phyloP scores from a whole-genome alignment of 2,888 invertebrate genomes.

The Drosophila incognita region DNA sequence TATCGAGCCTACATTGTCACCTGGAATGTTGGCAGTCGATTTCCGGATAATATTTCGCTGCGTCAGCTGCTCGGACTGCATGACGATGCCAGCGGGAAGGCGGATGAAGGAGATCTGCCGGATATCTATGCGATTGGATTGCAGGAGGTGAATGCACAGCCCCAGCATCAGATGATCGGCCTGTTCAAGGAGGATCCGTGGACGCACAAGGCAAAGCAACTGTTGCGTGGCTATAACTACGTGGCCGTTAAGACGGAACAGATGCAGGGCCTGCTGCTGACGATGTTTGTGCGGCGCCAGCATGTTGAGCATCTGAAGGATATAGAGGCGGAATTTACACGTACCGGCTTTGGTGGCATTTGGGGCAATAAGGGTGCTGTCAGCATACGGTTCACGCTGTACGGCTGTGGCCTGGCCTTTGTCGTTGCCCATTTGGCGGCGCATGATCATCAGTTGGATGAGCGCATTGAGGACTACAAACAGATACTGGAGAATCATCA shows the following conservation, averaged over 20 bases:
- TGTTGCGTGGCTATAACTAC: slow-evolving; percentile 89
- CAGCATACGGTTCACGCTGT: slow-evolving; percentile 93
- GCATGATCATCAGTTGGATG: slow-evolving; percentile 93
- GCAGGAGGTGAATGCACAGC: slow-evolving; percentile 95
- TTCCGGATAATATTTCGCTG: slow-evolving; percentile 90
- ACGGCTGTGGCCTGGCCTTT: slow-evolving; percentile 94
- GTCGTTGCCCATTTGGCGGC: slow-evolving; percentile 96
- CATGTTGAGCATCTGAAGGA: slow-evolving; percentile 93
- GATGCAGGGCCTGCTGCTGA: slow-evolving; percentile 93
- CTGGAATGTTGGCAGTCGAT: slow-evolving; percentile 95
- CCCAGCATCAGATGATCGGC: slow-evolving; percentile 93
- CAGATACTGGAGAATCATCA: slow-evolving; percentile 93
- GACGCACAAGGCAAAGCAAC: slow-evolving; percentile 90
- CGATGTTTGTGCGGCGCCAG: slow-evolving; percentile 91
- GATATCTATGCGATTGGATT: slow-evolving; percentile 94
- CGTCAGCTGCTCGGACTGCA: slow-evolving; percentile 89
- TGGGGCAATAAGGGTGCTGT: slow-evolving; percentile 99
- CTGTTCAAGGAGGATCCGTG: slow-evolving; percentile 94
- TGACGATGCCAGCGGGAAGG: slow-evolving; percentile 86
- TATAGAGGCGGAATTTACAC: slow-evolving; percentile 94
- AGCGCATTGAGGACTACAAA: slow-evolving; percentile 94
- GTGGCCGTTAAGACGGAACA: slow-evolving; percentile 92
- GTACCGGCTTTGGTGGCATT: slow-evolving; percentile 95
- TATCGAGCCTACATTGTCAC: slow-evolving; percentile 92
- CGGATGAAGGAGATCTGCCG: slow-evolving; percentile 86